Conservation (phyloP, 2,797 vertebrate species). For the Propithecus perrieri region DNA sequence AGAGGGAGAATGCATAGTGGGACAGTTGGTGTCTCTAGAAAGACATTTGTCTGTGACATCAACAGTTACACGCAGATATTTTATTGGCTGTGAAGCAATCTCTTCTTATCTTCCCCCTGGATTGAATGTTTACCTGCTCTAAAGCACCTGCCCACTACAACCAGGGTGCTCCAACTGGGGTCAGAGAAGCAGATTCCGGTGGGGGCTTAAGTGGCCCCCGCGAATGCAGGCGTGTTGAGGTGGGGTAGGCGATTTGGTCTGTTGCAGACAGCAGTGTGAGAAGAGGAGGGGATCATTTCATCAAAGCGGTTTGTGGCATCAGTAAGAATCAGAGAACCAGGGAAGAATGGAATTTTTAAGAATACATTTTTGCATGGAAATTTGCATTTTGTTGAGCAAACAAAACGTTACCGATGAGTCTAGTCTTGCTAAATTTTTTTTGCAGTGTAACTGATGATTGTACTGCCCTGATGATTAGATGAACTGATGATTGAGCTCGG, state of each 20-base stretch:
- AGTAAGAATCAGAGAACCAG: not conserved
- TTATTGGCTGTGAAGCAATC: not conserved
- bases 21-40: not conserved
- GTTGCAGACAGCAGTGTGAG: not conserved
- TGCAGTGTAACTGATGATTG: not conserved
- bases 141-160: not conserved
- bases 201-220: not conserved
- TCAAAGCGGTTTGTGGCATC: conserved; percentile 23
- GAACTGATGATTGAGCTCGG: not conserved
- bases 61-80: not conserved
- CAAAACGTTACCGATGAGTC: not conserved
- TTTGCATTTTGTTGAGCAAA: conserved; percentile 58
- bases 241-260: not conserved
- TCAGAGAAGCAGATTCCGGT: not conserved
- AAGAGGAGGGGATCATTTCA: not conserved
- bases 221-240: not conserved
- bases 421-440: not conserved
- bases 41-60: not conserved
- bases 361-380: not conserved
- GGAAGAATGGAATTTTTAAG: conserved; percentile 34
- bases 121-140: not conserved
- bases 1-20: fast-evolving
- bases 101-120: not conserved
- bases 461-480: not conserved
- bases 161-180: not conserved